Percentiles rank a stretch among this genome's conserved stretches.
These are phyloP conservation scores for Xiphorhynchus elegans DNA, from an alignment of 2,113 vertebrate species.

Conservation along the genomic window DNA sequence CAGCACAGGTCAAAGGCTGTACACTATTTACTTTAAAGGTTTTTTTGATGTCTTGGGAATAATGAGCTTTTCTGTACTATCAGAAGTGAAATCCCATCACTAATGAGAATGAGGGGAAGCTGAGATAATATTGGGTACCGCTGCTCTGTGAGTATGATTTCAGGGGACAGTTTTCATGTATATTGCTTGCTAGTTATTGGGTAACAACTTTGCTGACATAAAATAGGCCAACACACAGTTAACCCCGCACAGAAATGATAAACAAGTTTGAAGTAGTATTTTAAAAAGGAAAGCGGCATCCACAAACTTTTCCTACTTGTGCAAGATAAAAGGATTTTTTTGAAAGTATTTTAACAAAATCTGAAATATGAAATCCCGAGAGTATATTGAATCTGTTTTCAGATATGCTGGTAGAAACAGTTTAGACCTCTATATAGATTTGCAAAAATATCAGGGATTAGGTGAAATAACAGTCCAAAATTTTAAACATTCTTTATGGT, in stretches of 20 bases:
- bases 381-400: not conserved
- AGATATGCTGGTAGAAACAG: not conserved
- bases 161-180: not conserved
- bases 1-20: not conserved
- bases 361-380: not conserved
- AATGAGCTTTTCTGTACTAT: not conserved
- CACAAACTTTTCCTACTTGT: not conserved
- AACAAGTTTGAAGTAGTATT: not conserved
- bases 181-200: not conserved
- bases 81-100: not conserved
- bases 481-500: not conserved
- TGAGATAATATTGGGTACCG: not conserved
- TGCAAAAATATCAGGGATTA: not conserved
- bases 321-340: not conserved
- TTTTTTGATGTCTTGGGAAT: not conserved
- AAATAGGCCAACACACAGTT: not conserved
- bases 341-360: not conserved
- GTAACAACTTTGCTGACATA: not conserved
- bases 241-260: not conserved
- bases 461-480: not conserved
- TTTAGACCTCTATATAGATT: not conserved
- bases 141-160: not conserved
- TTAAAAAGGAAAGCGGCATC: not conserved
- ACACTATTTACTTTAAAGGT: accelerated
- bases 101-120: not conserved